Conservation (phyloP, 2,888 invertebrate genomes). For the Globia sparganii region DNA sequence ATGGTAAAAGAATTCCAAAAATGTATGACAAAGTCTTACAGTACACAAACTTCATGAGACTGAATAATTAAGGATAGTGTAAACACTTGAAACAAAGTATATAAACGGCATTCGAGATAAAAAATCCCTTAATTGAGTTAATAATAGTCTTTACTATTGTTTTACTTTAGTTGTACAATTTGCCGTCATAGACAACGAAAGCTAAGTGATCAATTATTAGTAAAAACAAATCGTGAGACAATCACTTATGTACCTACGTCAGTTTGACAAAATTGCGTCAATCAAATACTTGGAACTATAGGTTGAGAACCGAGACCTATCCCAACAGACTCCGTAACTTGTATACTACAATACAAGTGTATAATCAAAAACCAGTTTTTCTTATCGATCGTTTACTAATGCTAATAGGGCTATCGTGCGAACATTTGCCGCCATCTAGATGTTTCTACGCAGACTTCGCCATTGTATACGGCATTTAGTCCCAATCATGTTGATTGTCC, state of each 20-base stretch:
- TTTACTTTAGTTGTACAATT: slow-evolving; percentile 43
- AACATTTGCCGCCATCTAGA: slow-evolving; percentile 59
- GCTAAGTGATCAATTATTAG: slow-evolving; percentile 55
- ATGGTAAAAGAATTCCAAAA: slow-evolving; percentile 12
- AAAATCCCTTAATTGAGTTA: slow-evolving; percentile 18
- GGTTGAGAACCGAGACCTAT: slow-evolving; percentile 61
- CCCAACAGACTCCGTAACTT: slow-evolving; percentile 58
- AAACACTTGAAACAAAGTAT: background rate
- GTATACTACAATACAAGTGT: background rate
- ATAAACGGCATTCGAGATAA: slow-evolving; percentile 9
- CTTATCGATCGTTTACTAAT: slow-evolving; percentile 45
- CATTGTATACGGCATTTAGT: slow-evolving; percentile 62
- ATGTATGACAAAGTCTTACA: background rate
- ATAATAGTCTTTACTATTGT: slow-evolving; percentile 39
- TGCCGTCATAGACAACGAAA: slow-evolving; percentile 36
- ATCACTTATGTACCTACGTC: slow-evolving; percentile 19
- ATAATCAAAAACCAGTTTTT: slow-evolving; percentile 49
- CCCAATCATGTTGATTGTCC: slow-evolving; percentile 58
- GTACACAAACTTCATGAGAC: background rate
- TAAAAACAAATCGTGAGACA: slow-evolving; percentile 37
- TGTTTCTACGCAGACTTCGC: slow-evolving; percentile 44
- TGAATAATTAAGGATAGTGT: background rate
- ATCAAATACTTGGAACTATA: slow-evolving; percentile 35
- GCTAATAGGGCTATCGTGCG: slow-evolving; percentile 58
- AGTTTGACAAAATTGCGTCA: slow-evolving; percentile 32